Conservation (phyloP, 1,140 invertebrate species). For the Asbolus verrucosus region DNA sequence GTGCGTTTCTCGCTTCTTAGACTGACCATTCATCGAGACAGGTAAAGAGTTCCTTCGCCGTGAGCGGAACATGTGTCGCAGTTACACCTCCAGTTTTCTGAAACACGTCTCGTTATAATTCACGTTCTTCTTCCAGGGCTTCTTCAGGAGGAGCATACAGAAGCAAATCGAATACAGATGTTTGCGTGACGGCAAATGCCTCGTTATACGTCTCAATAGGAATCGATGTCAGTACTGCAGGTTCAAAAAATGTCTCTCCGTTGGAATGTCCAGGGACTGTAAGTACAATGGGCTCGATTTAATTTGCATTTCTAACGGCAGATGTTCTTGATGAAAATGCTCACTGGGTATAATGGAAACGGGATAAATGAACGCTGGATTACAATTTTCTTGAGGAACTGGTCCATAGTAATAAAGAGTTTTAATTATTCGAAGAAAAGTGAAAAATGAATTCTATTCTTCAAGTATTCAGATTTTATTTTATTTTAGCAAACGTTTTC, state of each 20-base stretch:
- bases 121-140: slow-evolving; percentile 74
- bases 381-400: neutral
- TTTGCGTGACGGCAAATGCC: slow-evolving; percentile 95
- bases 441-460: too few relatives aligned
- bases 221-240: slow-evolving; percentile 98
- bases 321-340: slow-evolving; percentile 2
- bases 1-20: slow-evolving; percentile 26
- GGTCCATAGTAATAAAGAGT: too few relatives aligned
- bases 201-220: slow-evolving; percentile 94
- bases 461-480: too few relatives aligned
- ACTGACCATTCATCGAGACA: slow-evolving; percentile 25
- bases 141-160: slow-evolving; percentile 92
- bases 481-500: too few relatives aligned
- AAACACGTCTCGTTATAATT: neutral
- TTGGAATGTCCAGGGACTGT: slow-evolving; percentile 99
- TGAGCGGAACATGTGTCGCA: too few relatives aligned
- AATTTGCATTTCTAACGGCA: slow-evolving; percentile 10
- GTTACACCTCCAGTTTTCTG: slow-evolving; percentile 14
- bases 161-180: slow-evolving; percentile 99
- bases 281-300: slow-evolving; percentile 68
- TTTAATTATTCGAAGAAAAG: too few relatives aligned
- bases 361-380: neutral
- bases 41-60: neutral
- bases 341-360: neutral
- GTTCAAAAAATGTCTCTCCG: slow-evolving; percentile 97